Base-by-base conservation (phyloP, 2,113 vertebrate species). In the Scytalopus superciliaris region DNA sequence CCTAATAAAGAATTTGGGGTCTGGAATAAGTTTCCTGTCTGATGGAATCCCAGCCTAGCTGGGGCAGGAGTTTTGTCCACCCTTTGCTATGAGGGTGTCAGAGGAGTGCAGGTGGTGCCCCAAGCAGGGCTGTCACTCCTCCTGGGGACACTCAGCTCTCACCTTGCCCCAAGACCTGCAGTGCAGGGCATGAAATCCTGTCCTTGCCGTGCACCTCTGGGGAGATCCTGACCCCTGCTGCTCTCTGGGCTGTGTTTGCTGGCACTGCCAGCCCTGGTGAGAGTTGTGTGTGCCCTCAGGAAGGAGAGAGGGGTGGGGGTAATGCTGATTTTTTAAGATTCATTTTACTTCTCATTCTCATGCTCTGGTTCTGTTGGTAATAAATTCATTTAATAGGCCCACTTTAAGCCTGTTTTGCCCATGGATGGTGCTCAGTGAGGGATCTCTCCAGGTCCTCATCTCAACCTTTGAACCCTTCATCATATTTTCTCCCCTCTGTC, bases 11-110 rank as follows among this genome's bases (percentile, higher is more conserved):
- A 28, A 55, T 74, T 39, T 64, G 28, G n/a, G 50, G 14, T 52
- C 57, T 24, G 18, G 31, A 25, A 47, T 70, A 39, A 35, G 8
- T 40, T 78, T 10, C 2, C 17, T 24, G 24, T 35, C 24, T 66
- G 31, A 3, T 33, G 21, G 27, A 53, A 12, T 47, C 14, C 12
- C n/a, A 35, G 0, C 10, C 14, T 40, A 9, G 19, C 6, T 31
- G 17, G 10, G 44, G 42, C 57, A 44, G 33, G 5, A 5, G 10
- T 15, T 81, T 69, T 69, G 42, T 50, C 69, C 28, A 19, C 19
- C 28, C 37, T 44, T 24, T n/a, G 37, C 24, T 21, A 39, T 27
- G 37, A 76, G 4, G 8, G 10, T 9, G 5, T 25, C 69, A 57
- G 19, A 68, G 47, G 13, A 31, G 9, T 44, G 33, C 6, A 14